Percentiles rank a stretch among this genome's conserved stretches.
Evolutionary conservation across 2,797 vertebrate genomes (phyloP).

Genomic region (Ctenochaetus hawaiiensis): DNA sequence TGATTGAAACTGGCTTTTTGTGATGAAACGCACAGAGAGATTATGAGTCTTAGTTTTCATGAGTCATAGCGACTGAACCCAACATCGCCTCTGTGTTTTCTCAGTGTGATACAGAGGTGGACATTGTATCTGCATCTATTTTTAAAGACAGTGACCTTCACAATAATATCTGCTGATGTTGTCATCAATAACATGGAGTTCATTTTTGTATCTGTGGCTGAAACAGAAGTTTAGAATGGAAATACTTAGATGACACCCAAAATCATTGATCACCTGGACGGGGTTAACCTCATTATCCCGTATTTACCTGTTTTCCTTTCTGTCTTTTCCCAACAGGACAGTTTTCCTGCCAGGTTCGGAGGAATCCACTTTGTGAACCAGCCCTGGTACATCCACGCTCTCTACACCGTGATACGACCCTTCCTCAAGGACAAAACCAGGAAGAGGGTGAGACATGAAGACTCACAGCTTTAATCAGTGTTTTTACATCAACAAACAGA

Average conservation of each 20-base stretch:
- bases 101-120: too few relatives aligned
- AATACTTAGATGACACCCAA: too few relatives aligned
- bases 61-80: neutral
- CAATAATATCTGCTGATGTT: too few relatives aligned
- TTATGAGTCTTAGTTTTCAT: neutral
- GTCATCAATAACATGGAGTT: too few relatives aligned
- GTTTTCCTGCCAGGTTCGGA: slow-evolving; percentile 97
- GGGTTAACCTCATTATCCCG: too few relatives aligned
- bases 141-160: too few relatives aligned
- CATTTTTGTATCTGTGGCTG: too few relatives aligned
- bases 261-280: too few relatives aligned
- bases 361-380: slow-evolving; percentile 99
- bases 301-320: neutral
- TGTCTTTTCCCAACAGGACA: slow-evolving; percentile 87
- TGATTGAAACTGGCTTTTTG: neutral
- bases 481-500: too few relatives aligned
- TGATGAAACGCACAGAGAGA: neutral
- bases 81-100: too few relatives aligned
- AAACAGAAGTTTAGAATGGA: too few relatives aligned
- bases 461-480: neutral
- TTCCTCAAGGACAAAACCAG: slow-evolving; percentile 99
- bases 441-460: slow-evolving; percentile 90
- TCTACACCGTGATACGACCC: slow-evolving; percentile 97
- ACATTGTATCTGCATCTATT: too few relatives aligned
- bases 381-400: slow-evolving; percentile 98